Evolutionary conservation across 2,888 invertebrate species (phyloP).

Genomic region (Harpalus rubripes): DNA sequence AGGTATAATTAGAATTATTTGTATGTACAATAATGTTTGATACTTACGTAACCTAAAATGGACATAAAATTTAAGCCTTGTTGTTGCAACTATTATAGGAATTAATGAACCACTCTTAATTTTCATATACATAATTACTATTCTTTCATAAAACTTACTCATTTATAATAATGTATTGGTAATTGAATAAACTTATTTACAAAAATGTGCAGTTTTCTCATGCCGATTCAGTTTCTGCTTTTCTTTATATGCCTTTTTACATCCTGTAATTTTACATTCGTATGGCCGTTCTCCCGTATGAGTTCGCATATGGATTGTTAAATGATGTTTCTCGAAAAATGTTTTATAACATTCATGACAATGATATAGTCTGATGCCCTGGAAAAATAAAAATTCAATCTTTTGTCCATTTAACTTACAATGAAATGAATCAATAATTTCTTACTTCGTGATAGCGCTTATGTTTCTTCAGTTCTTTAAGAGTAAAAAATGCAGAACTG

Average conservation of each 20-base stretch:
- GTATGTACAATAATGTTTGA: no score
- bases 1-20: no score
- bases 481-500: conserved; percentile 73
- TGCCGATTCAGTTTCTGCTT: conserved; percentile 73
- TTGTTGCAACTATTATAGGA: no score
- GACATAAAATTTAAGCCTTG: no score
- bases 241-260: conserved; percentile 73
- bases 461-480: conserved; percentile 73
- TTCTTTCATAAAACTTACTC: no score
- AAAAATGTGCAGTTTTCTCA: conserved; percentile 71
- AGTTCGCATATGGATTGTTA: conserved; percentile 72
- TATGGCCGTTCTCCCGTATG: conserved; percentile 74
- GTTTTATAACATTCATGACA: conserved; percentile 73
- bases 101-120: no score
- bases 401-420: no score
- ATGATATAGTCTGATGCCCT: conserved; percentile 72
- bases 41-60: no score
- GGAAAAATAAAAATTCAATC: conserved; percentile 55
- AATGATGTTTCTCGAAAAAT: conserved; percentile 74
- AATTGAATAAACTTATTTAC: not conserved
- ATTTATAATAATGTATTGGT: no score
- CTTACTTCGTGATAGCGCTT: conserved; percentile 73
- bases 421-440: not conserved
- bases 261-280: conserved; percentile 71
- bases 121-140: no score